Evolutionary conservation across 2,888 invertebrate species (phyloP).

Genomic region (Aquatica leii): DNA sequence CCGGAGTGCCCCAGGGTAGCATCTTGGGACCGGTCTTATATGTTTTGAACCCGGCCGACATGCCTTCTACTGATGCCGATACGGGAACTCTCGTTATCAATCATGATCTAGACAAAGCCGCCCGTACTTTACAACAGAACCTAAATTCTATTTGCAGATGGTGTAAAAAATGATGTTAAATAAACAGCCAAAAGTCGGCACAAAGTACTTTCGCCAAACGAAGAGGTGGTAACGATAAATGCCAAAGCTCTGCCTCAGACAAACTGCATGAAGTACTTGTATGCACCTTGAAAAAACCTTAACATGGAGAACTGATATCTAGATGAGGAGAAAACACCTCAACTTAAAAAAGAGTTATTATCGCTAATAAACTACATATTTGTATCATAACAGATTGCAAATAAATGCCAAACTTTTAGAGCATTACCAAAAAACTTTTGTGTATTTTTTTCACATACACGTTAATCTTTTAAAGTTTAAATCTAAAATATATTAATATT

Average conservation of each 20-base stretch:
- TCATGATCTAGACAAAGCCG: constrained; percentile 31
- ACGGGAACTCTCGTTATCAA: constrained; percentile 33
- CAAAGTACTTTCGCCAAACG: constrained; percentile 14
- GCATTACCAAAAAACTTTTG: no score
- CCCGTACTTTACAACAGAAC: no score
- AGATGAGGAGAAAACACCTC: constrained; percentile 23
- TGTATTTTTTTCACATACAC: no score
- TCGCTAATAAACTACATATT: no score
- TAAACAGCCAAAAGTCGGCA: constrained; percentile 11
- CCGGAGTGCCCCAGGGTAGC: background rate
- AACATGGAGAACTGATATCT: constrained; percentile 3
- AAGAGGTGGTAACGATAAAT: constrained; percentile 16
- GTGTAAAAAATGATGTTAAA: constrained; percentile 34
- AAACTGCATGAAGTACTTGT: constrained; percentile 27
- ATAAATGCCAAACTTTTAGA: no score
- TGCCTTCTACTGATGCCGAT: constrained; percentile 32
- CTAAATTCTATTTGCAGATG: constrained; percentile 25
- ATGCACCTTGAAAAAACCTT: constrained; percentile 25
- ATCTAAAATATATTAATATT: no score
- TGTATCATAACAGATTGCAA: no score
- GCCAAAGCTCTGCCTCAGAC: constrained; percentile 10
- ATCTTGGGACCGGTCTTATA: background rate
- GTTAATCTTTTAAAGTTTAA: no score
- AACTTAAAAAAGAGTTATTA: no score
- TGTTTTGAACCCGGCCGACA: background rate